Evolutionary conservation across 2,113 vertebrate genomes (phyloP).

Genomic region (Gymnobelideus leadbeateri): DNA sequence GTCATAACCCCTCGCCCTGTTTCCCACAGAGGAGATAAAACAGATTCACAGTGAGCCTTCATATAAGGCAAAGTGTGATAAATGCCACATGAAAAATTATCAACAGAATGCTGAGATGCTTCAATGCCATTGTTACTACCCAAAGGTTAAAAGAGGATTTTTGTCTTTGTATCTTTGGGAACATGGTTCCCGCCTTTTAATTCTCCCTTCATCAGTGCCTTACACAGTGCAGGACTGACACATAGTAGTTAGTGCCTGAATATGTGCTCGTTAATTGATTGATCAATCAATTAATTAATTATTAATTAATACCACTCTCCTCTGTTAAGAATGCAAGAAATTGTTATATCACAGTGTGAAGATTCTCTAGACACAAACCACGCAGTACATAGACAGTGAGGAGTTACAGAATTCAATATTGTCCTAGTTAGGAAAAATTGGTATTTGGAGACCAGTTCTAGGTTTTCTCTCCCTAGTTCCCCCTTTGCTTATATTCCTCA

Average conservation of each 20-base stretch:
- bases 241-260: neutral
- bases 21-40: neutral
- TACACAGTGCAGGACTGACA: neutral
- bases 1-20: too few relatives aligned
- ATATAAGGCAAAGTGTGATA: neutral
- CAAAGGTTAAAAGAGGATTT: neutral
- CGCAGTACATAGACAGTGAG: neutral
- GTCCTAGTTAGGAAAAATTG: neutral
- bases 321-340: neutral
- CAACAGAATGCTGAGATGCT: neutral
- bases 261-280: neutral
- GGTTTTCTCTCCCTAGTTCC: slow-evolving; percentile 1
- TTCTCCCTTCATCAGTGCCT: neutral
- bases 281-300: too few relatives aligned
- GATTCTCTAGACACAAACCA: neutral
- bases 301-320: neutral
- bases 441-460: neutral
- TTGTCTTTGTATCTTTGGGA: neutral
- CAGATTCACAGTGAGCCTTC: neutral
- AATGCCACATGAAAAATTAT: neutral
- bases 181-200: neutral
- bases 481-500: neutral
- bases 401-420: neutral
- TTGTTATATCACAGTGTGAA: neutral
- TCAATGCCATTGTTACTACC: neutral